Evolutionary conservation across 2,797 vertebrate species (phyloP).

Genomic region (Pampus argenteus): DNA sequence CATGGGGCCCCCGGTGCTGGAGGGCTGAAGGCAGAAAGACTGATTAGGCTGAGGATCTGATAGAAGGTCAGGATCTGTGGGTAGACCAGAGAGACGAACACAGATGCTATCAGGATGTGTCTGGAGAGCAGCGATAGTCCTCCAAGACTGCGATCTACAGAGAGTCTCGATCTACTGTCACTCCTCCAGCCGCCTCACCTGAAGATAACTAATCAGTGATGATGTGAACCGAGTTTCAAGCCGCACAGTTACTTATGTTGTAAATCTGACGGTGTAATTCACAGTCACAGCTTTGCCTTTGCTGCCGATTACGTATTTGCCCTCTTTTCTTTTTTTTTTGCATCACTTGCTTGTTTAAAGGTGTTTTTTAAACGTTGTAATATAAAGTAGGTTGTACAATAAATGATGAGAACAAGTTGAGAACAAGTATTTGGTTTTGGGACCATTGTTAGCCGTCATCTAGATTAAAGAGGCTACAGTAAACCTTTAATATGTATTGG

Average conservation of each 20-base stretch:
- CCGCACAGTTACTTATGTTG: conserved; percentile 3
- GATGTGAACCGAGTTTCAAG: conserved; percentile 47
- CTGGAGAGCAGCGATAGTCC: conserved; percentile 71
- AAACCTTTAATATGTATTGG: too few relatives aligned
- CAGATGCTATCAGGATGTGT: conserved; percentile 76
- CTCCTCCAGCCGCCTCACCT: conserved; percentile 5
- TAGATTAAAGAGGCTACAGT: too few relatives aligned
- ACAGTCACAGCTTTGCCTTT: neutral
- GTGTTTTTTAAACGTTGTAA: too few relatives aligned
- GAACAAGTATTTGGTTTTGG: too few relatives aligned
- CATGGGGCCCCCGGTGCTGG: conserved; percentile 38
- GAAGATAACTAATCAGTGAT: conserved; percentile 67
- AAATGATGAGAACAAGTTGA: too few relatives aligned
- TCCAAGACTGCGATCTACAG: conserved; percentile 48
- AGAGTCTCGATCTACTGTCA: conserved; percentile 59
- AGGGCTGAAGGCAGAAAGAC: conserved; percentile 46
- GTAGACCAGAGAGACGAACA: conserved; percentile 63
- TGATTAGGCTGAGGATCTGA: conserved; percentile 72
- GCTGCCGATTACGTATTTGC: neutral
- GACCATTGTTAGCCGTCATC: too few relatives aligned
- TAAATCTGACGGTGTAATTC: too few relatives aligned
- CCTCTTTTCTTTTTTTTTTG: too few relatives aligned
- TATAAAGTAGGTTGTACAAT: too few relatives aligned
- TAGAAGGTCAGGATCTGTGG: conserved; percentile 70
- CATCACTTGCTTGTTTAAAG: too few relatives aligned